Evolutionary conservation across 2,797 vertebrate species (phyloP).

Genomic region (Falco berigora): DNA sequence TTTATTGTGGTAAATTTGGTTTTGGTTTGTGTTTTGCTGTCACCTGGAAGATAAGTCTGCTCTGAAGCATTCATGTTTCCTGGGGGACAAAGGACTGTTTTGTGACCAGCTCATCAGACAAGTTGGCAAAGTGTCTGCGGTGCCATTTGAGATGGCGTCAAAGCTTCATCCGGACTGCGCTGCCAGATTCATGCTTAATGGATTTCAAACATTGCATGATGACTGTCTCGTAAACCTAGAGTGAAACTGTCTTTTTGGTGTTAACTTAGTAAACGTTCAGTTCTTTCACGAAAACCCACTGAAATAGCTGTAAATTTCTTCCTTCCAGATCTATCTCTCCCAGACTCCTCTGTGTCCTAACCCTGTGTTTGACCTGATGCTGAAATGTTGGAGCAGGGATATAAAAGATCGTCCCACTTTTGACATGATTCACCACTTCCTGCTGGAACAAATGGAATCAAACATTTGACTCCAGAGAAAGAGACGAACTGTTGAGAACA

Average conservation of each 20-base stretch:
- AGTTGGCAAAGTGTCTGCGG: neutral
- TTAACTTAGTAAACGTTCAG: neutral
- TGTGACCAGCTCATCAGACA: neutral
- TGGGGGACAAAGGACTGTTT: conserved; percentile 1
- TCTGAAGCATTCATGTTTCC: neutral
- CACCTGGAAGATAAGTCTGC: neutral
- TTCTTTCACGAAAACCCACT: neutral
- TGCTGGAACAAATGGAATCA: conserved; percentile 81
- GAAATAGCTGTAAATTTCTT: neutral
- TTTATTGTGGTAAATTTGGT: neutral
- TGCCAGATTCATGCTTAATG: neutral
- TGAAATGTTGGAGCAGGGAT: conserved; percentile 95
- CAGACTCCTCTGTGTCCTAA: conserved; percentile 92
- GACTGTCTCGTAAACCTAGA: neutral
- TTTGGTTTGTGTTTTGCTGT: conserved; percentile 31
- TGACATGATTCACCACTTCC: conserved; percentile 86
- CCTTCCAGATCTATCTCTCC: conserved; percentile 89
- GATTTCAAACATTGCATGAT: neutral
- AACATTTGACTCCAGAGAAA: conserved; percentile 49
- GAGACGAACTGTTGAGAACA: neutral
- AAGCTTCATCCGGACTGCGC: neutral
- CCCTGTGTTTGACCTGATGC: conserved; percentile 93
- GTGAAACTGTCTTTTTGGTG: neutral
- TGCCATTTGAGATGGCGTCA: neutral
- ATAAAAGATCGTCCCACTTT: conserved; percentile 91